A percentile compares a stretch with the other conserved stretches of the same genome.
These are phyloP conservation scores for Apistogramma diplotaenia DNA, from an alignment of 2,113 vertebrate species.

Conservation along the genomic window DNA sequence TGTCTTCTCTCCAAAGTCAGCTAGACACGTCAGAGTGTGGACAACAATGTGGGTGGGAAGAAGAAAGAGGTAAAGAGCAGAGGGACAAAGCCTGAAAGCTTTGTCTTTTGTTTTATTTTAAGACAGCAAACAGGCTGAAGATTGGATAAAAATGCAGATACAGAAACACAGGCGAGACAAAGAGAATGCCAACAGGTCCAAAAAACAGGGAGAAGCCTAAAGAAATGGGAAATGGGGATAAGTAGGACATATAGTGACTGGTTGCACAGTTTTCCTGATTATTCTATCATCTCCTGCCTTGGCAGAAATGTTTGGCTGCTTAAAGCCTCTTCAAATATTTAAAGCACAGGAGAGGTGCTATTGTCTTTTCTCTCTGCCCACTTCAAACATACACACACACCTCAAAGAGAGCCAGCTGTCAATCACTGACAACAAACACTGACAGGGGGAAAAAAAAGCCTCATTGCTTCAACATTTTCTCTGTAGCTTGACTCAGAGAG, in stretches of 20 bases:
- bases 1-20: slow-evolving; percentile 19
- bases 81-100: background rate
- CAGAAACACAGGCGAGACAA: background rate
- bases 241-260: background rate
- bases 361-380: slow-evolving; percentile 30
- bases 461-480: slow-evolving; percentile 3
- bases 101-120: background rate
- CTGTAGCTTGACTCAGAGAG: background rate
- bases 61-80: background rate
- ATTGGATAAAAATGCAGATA: background rate
- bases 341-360: slow-evolving; percentile 47
- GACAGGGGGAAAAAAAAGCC: background rate
- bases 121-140: background rate
- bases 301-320: slow-evolving; percentile 30
- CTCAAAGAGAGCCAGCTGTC: slow-evolving; percentile 46
- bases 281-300: slow-evolving; percentile 31
- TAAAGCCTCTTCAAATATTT: slow-evolving; percentile 65
- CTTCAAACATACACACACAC: slow-evolving; percentile 41
- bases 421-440: slow-evolving; percentile 43
- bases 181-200: background rate
- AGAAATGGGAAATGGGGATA: background rate
- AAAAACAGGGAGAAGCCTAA: background rate
- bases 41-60: slow-evolving; percentile 1
- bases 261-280: background rate
- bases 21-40: background rate